Evolutionary conservation across 2,113 vertebrate species (phyloP), one percentile per base, ranked within the genome.

Genomic region (Crypturellus undulatus): DNA sequence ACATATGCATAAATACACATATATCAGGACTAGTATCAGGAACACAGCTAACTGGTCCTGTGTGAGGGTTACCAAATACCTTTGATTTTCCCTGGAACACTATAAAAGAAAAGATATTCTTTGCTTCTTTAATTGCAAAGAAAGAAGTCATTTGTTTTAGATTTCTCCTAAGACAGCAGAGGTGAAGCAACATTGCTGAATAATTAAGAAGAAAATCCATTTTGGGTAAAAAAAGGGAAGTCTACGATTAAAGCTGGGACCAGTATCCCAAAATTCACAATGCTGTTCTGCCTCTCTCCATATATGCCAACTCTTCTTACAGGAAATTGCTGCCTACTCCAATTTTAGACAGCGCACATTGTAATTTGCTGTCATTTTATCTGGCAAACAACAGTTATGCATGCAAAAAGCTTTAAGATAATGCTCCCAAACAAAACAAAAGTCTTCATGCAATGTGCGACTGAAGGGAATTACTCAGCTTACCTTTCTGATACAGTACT

Each of bases 401-500:
- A 16, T 6, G 16, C 60, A 64, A 19, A 75, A 84, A 87, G 69
- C 40, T 90, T 83, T 73, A 19, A 88, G 79, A 34, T 70, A 22
- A 73, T 83, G 54, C 38, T 94, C 76, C 83, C 34, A 20, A 64
- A 20, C 60, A 51, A 20, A 64, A 21, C 60, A 72, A 77, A 64
- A 90, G 69, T 16, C 56, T 83, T 62, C 10, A 32, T 51, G 34
- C 58, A 64, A 7, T 2, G 3, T 49, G 69, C 17, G 32, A 3
- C 12, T 3, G 43, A 52, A 76, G 51, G 56, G 28, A 59, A 65
- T 47, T 26, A 8, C 9, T 30, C 1, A 58, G 70, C 98, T 96
- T 93, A 99, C 99, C 98, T 99, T 99, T 84, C 99, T 98, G 92
- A 99, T 99, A 96, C 99, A 99, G 97, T 99, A 99, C 91, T 99